These are phyloP conservation scores for Rattus rattus DNA, from an alignment of 2,113 vertebrate genomes.

Conservation along the genomic window DNA sequence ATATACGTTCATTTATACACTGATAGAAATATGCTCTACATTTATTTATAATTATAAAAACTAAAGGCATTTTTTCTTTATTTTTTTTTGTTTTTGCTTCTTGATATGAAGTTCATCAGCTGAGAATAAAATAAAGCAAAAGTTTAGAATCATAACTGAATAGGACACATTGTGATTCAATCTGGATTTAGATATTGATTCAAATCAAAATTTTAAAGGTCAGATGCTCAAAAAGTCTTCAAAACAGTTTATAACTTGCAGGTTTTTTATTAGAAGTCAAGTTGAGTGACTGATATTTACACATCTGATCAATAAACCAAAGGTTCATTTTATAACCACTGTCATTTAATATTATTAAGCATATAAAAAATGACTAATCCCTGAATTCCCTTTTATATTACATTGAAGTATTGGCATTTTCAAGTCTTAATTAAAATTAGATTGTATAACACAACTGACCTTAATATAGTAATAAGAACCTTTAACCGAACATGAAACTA, in stretches of 20 bases:
- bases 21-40: neutral
- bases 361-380: slow-evolving; percentile 66
- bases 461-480: slow-evolving; percentile 52
- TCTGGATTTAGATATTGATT: slow-evolving; percentile 66
- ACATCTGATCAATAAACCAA: slow-evolving; percentile 77
- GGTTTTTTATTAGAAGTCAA: slow-evolving; percentile 74
- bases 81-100: slow-evolving; percentile 39
- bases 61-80: neutral
- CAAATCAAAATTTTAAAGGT: slow-evolving; percentile 68
- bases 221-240: slow-evolving; percentile 59
- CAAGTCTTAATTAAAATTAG: slow-evolving; percentile 74
- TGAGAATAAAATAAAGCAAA: slow-evolving; percentile 63
- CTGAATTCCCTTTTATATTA: slow-evolving; percentile 64
- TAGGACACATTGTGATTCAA: neutral
- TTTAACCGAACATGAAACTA: slow-evolving; percentile 42
- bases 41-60: slow-evolving; percentile 19
- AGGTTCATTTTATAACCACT: slow-evolving; percentile 68
- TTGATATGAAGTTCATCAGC: neutral
- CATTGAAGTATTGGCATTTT: slow-evolving; percentile 69
- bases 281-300: slow-evolving; percentile 72
- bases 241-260: slow-evolving; percentile 65
- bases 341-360: slow-evolving; percentile 70
- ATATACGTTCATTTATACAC: neutral
- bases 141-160: slow-evolving; percentile 10
- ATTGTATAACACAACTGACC: slow-evolving; percentile 56